phyloP scores from a whole-genome alignment of 2,797 vertebrate species.

The Synaphobranchus kaupii region DNA sequence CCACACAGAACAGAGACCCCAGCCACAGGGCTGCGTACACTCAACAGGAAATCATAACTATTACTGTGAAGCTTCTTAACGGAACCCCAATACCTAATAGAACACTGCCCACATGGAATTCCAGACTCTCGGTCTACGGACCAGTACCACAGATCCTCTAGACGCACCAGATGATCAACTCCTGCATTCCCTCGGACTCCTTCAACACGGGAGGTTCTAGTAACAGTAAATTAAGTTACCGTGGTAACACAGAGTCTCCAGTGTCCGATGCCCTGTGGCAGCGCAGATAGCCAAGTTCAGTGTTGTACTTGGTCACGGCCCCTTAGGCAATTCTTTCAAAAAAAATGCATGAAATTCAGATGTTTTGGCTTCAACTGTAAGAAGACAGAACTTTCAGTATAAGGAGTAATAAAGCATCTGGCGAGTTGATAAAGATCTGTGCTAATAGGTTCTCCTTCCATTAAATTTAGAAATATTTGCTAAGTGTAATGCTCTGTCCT shows the following conservation, averaged over 20 bases:
- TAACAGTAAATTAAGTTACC: neutral
- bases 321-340: too few species aligned
- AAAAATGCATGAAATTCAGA: too few species aligned
- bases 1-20: too few species aligned
- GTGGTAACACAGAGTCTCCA: neutral
- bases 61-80: neutral
- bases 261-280: neutral
- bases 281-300: too few species aligned
- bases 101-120: neutral
- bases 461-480: too few species aligned
- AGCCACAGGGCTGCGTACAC: too few species aligned
- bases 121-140: neutral
- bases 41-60: neutral
- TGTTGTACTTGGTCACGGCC: too few species aligned
- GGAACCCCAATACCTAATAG: neutral
- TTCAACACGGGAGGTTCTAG: neutral
- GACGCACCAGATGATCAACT: neutral
- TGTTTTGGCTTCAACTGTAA: too few species aligned
- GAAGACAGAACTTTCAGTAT: too few species aligned
- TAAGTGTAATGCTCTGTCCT: neutral
- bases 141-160: neutral
- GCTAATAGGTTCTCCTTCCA: too few species aligned
- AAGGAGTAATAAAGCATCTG: too few species aligned
- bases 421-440: too few species aligned
- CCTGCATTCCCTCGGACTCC: neutral